phyloP scores from a whole-genome alignment of 1,140 invertebrate species.

The Drosophila baimaii region DNA sequence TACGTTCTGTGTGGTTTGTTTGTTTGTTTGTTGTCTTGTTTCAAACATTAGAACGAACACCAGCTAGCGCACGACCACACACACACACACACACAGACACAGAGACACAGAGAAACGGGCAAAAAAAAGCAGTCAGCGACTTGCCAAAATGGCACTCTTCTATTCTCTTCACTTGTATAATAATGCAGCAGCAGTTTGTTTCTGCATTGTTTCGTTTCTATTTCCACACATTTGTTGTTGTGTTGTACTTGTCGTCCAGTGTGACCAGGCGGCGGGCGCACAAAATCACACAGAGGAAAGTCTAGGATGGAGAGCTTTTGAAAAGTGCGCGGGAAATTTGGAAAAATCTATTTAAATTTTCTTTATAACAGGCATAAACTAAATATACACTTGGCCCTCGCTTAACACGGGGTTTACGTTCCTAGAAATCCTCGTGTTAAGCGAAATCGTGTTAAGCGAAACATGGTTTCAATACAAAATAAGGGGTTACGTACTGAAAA shows the following conservation, averaged over 20 bases:
- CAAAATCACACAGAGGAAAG: background rate
- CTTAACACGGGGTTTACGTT: too few relatives aligned
- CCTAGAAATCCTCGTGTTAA: too few relatives aligned
- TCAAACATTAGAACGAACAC: slow-evolving; percentile 17
- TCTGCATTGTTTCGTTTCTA: slow-evolving; percentile 47
- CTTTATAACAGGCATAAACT: background rate
- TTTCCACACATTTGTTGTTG: slow-evolving; percentile 43
- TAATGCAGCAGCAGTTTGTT: slow-evolving; percentile 29
- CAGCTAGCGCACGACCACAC: slow-evolving; percentile 10
- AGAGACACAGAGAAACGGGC: slow-evolving; percentile 24
- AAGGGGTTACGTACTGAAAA: too few relatives aligned
- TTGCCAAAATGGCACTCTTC: slow-evolving; percentile 39
- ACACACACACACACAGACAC: slow-evolving; percentile 8
- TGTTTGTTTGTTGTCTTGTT: slow-evolving; percentile 20
- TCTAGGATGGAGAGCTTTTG: background rate
- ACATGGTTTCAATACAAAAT: too few relatives aligned
- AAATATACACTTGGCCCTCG: too few relatives aligned
- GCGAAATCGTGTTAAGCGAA: too few relatives aligned
- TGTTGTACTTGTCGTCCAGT: slow-evolving; percentile 16
- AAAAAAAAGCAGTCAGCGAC: slow-evolving; percentile 29
- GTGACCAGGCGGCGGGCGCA: background rate
- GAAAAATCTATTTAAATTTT: background rate
- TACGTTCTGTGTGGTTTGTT: slow-evolving; percentile 35
- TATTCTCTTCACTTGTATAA: slow-evolving; percentile 41
- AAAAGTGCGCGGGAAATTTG: background rate